Evolutionary conservation across 2,113 vertebrate species (phyloP).

Genomic region (Takifugu bimaculatus): DNA sequence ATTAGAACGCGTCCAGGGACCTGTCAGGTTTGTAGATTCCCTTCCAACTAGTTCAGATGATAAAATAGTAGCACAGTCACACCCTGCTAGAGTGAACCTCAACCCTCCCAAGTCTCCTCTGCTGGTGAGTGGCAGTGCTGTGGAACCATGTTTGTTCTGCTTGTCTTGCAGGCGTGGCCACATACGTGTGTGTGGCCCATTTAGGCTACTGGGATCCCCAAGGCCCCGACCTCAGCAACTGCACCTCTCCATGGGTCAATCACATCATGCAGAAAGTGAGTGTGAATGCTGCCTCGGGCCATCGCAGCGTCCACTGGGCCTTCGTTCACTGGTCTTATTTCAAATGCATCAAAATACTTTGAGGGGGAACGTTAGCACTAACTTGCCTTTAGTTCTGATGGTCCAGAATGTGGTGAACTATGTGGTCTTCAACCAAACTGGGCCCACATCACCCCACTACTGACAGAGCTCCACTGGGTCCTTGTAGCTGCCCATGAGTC

Average conservation of each 20-base stretch:
- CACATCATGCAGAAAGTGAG: constrained; percentile 97
- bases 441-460: too few relatives aligned
- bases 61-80: too few relatives aligned
- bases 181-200: constrained; percentile 84
- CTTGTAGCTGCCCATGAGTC: too few relatives aligned
- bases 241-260: constrained; percentile 96
- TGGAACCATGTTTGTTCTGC: constrained; percentile 44
- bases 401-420: too few relatives aligned
- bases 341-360: constrained; percentile 32
- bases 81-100: constrained; percentile 9
- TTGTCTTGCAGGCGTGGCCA: constrained; percentile 85
- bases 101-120: constrained; percentile 18
- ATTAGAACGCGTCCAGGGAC: neutral
- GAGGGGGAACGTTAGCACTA: constrained; percentile 14
- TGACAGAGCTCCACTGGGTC: too few relatives aligned
- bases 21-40: too few relatives aligned
- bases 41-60: too few relatives aligned
- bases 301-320: constrained; percentile 11
- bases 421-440: too few relatives aligned
- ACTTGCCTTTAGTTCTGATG: too few relatives aligned
- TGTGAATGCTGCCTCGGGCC: constrained; percentile 27
- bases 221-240: constrained; percentile 98
- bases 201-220: constrained; percentile 89
- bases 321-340: constrained; percentile 31
- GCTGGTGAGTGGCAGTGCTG: constrained; percentile 43